Percentiles rank a stretch among this genome's conserved stretches.
Evolutionary conservation across 2,888 invertebrate genomes (phyloP).

Genomic region (Cetonia aurata): DNA sequence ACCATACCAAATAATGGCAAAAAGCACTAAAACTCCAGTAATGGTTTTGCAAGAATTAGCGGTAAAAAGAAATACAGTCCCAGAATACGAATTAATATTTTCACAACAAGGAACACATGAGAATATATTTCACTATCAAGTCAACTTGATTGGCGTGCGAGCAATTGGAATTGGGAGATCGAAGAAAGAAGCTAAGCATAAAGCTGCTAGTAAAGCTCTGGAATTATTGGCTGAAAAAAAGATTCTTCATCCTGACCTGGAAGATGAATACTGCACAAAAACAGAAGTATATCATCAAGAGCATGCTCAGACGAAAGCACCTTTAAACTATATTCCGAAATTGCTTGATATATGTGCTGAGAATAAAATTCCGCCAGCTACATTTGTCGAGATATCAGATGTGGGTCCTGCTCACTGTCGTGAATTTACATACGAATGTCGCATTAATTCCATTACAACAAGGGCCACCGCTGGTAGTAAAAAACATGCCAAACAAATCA

Average conservation of each 20-base stretch:
- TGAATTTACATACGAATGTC: conserved; percentile 73
- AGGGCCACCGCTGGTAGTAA: conserved; percentile 73
- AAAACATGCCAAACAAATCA: conserved; percentile 75
- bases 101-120: conserved; percentile 60
- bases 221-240: conserved; percentile 63
- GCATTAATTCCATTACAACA: conserved; percentile 70
- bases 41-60: conserved; percentile 77
- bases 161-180: conserved; percentile 63
- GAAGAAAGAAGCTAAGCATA: conserved; percentile 74
- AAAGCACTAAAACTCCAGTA: conserved; percentile 72
- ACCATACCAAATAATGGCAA: conserved; percentile 41
- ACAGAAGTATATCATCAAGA: conserved; percentile 49
- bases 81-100: conserved; percentile 66
- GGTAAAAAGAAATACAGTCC: conserved; percentile 69
- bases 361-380: conserved; percentile 68
- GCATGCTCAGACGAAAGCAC: conserved; percentile 45
- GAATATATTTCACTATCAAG: conserved; percentile 68
- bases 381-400: conserved; percentile 72
- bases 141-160: conserved; percentile 61
- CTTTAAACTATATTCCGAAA: conserved; percentile 54
- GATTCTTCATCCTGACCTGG: conserved; percentile 56
- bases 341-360: conserved; percentile 66
- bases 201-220: conserved; percentile 70
- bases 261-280: conserved; percentile 54
- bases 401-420: conserved; percentile 77